Percentiles rank a stretch among this genome's conserved stretches.
Evolutionary conservation across 2,113 vertebrate genomes (phyloP).

Genomic region (Campylorhamphus procurvoides): DNA sequence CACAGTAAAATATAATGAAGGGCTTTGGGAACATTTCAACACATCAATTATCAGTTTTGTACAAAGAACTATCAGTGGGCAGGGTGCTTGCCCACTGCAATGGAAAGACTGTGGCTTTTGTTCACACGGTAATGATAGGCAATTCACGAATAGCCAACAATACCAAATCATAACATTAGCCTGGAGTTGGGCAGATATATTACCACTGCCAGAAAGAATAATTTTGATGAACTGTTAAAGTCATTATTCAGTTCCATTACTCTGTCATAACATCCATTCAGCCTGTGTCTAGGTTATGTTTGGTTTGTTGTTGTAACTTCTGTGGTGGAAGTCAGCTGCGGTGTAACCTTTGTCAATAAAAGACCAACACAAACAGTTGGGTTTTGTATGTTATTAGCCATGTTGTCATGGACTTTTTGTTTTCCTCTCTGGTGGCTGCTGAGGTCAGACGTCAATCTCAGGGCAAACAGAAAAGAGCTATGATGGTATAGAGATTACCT

Average conservation of each 20-base stretch:
- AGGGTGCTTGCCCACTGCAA: not conserved
- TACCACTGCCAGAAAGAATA: slow-evolving; percentile 47
- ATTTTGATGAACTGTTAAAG: slow-evolving; percentile 50
- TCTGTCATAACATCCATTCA: slow-evolving; percentile 49
- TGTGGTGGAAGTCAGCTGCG: slow-evolving; percentile 38
- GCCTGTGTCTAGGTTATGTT: slow-evolving; percentile 38
- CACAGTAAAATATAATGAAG: not conserved
- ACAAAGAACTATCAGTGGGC: not conserved
- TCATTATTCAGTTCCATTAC: slow-evolving; percentile 37
- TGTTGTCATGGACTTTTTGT: slow-evolving; percentile 50
- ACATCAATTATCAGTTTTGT: not conserved
- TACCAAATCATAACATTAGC: not conserved
- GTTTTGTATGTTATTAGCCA: not conserved
- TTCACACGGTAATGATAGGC: slow-evolving; percentile 20
- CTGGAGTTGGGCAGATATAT: not conserved
- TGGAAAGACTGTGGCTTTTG: not conserved
- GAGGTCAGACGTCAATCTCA: slow-evolving; percentile 54
- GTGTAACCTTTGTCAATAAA: slow-evolving; percentile 35
- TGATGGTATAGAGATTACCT: slow-evolving; percentile 45
- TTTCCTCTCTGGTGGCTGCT: slow-evolving; percentile 44
- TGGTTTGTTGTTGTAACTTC: slow-evolving; percentile 44
- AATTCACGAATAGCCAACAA: slow-evolving; percentile 5
- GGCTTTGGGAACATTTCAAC: not conserved
- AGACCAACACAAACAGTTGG: slow-evolving; percentile 13
- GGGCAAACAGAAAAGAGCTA: not conserved